Evolutionary conservation across 2,113 vertebrate species (phyloP).

Genomic region (Progne subis): DNA sequence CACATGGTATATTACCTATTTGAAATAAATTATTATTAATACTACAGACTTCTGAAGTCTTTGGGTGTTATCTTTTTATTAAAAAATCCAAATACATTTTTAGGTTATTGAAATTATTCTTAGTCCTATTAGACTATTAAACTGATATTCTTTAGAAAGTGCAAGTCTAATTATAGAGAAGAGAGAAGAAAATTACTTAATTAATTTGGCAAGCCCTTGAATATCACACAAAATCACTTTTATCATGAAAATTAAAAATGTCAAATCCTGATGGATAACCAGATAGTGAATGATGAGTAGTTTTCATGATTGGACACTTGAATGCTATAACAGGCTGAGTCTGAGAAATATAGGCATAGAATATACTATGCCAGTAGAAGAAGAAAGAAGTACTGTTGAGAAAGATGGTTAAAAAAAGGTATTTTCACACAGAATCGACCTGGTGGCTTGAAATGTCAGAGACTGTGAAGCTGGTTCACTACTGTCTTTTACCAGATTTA

Average conservation of each 20-base stretch:
- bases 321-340: background rate
- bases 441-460: background rate
- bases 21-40: background rate
- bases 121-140: background rate
- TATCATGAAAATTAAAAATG: background rate
- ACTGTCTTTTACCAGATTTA: background rate
- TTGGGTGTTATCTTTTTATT: background rate
- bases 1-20: background rate
- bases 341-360: background rate
- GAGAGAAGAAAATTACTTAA: background rate
- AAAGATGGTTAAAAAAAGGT: background rate
- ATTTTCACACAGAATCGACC: background rate
- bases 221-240: background rate
- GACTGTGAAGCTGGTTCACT: background rate
- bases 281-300: background rate
- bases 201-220: background rate
- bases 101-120: background rate
- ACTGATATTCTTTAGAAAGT: background rate
- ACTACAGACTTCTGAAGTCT: background rate
- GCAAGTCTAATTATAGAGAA: background rate
- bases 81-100: background rate
- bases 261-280: background rate
- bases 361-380: background rate
- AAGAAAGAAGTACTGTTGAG: background rate
- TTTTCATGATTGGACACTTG: background rate